These are phyloP conservation scores for Crenuchus spilurus DNA, from an alignment of 2,797 vertebrate genomes.

Conservation along the genomic window DNA sequence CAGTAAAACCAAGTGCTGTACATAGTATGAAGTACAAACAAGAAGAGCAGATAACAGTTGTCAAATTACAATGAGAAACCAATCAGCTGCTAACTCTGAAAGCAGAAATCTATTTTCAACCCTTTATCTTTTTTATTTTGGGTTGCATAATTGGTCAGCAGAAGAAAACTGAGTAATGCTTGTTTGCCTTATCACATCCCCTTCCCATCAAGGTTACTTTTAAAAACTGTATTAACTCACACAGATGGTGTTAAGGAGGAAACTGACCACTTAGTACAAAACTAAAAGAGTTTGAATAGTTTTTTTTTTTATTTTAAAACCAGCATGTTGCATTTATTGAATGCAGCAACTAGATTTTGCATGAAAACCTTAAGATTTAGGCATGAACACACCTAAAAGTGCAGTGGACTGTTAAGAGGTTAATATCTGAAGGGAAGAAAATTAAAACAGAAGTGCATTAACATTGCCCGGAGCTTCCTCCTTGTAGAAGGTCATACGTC, in stretches of 20 bases:
- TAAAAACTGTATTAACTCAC: not conserved
- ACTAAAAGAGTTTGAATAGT: not conserved
- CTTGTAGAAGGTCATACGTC: not conserved
- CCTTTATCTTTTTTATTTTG: not conserved
- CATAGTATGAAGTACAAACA: not conserved
- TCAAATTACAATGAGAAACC: not conserved
- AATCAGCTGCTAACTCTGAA: slow-evolving; percentile 10
- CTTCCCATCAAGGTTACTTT: not conserved
- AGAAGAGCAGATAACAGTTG: not conserved
- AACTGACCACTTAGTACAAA: not conserved
- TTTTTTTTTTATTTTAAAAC: too few relatives aligned
- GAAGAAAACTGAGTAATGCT: not conserved
- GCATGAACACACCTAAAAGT: too few relatives aligned
- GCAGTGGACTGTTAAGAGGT: too few relatives aligned
- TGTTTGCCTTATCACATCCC: not conserved
- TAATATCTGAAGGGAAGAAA: not conserved
- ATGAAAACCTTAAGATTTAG: too few relatives aligned
- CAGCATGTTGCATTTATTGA: too few relatives aligned
- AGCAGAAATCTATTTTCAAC: not conserved
- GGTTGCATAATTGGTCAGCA: not conserved
- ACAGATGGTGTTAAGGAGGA: not conserved
- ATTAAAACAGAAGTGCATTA: not conserved
- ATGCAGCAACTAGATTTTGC: too few relatives aligned
- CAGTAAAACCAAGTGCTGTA: slow-evolving; percentile 5
- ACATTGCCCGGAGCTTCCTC: not conserved